These are phyloP conservation scores for Colistium nudipinnis DNA, from an alignment of 2,113 vertebrate genomes.

Conservation along the genomic window DNA sequence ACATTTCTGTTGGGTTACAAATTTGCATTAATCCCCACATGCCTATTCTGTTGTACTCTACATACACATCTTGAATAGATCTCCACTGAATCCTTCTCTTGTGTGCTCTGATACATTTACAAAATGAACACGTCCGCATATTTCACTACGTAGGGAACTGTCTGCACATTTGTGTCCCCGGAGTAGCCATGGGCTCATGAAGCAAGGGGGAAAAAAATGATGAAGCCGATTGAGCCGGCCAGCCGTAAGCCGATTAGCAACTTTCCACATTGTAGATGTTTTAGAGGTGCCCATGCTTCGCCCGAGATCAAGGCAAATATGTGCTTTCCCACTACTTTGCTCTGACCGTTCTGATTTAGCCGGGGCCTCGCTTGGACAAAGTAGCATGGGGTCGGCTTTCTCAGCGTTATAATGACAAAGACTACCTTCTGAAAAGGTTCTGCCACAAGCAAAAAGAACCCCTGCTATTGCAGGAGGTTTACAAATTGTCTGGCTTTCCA, in stretches of 20 bases:
- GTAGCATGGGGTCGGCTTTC: slow-evolving; percentile 46
- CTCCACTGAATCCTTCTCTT: slow-evolving; percentile 1
- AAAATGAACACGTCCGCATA: slow-evolving; percentile 10
- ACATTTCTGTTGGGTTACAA: background rate
- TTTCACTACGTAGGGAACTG: slow-evolving; percentile 33
- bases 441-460: slow-evolving; percentile 69
- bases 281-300: slow-evolving; percentile 55
- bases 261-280: slow-evolving; percentile 71
- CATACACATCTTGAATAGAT: background rate
- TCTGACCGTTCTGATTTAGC: slow-evolving; percentile 39
- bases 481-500: slow-evolving; percentile 74
- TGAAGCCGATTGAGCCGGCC: slow-evolving; percentile 55
- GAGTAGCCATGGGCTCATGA: slow-evolving; percentile 57
- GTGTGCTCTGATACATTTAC: background rate
- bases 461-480: slow-evolving; percentile 73
- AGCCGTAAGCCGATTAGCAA: slow-evolving; percentile 78
- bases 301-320: slow-evolving; percentile 72
- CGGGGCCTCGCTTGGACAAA: slow-evolving; percentile 35
- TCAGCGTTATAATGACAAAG: slow-evolving; percentile 51
- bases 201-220: slow-evolving; percentile 46
- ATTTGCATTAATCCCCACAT: background rate
- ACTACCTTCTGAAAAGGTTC: slow-evolving; percentile 69
- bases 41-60: background rate
- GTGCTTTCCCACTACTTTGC: slow-evolving; percentile 54
- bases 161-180: slow-evolving; percentile 54